Conservation (phyloP, 1,140 invertebrate species). For the Penaeus indicus region DNA sequence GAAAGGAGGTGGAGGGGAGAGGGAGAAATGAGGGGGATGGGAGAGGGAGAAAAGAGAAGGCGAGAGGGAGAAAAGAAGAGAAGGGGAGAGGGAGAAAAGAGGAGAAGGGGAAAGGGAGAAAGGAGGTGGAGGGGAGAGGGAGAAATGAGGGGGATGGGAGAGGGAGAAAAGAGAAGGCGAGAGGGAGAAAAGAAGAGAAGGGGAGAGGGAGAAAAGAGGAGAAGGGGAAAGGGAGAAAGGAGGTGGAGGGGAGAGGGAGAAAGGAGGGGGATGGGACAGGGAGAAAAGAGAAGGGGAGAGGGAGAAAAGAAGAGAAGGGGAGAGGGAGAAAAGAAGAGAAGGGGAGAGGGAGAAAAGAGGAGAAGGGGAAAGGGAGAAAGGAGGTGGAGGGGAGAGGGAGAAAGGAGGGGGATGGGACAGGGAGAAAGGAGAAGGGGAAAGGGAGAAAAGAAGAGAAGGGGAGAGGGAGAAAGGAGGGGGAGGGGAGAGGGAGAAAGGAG, state of each 20-base stretch:
- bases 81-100: background rate
- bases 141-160: background rate
- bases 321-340: background rate
- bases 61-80: too few relatives aligned
- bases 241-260: too few relatives aligned
- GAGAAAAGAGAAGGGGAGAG: background rate
- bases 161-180: background rate
- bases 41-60: background rate
- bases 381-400: background rate
- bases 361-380: constrained; percentile 9
- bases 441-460: background rate
- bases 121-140: constrained; percentile 6
- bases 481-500: constrained; percentile 16
- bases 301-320: too few relatives aligned
- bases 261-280: too few relatives aligned
- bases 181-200: background rate
- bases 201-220: background rate
- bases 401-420: background rate
- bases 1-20: constrained; percentile 2
- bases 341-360: background rate
- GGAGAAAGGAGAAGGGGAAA: background rate
- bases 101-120: background rate
- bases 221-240: background rate
- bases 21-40: background rate
- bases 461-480: background rate